Percentiles rank a stretch among this genome's conserved stretches.
Conservation (phyloP, 2,888 invertebrate species). For the Cataglyphis cursor region DNA sequence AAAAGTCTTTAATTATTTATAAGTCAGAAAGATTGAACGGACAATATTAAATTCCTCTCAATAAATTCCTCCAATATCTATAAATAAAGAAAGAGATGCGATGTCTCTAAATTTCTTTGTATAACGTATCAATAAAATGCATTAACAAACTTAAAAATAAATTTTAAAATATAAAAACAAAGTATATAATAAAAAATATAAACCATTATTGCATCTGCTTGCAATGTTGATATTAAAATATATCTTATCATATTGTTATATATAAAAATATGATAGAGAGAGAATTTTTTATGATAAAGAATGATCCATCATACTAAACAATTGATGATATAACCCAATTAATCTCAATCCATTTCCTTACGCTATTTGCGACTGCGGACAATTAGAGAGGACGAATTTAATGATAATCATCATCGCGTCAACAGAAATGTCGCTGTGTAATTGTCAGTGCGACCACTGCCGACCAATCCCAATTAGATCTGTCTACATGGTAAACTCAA, state of each 20-base stretch:
- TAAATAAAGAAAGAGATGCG: neutral
- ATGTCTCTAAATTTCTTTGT: neutral
- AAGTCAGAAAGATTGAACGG: neutral
- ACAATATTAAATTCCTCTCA: neutral
- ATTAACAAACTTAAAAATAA: neutral
- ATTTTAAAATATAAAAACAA: neutral
- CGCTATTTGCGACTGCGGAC: slow-evolving; percentile 16
- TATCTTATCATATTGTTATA: neutral
- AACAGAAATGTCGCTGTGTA: slow-evolving; percentile 48
- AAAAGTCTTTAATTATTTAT: slow-evolving; percentile 1
- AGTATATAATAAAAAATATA: slow-evolving; percentile 9
- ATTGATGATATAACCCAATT: slow-evolving; percentile 1
- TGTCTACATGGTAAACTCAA: slow-evolving; percentile 37
- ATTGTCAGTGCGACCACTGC: slow-evolving; percentile 46
- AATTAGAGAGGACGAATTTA: slow-evolving; percentile 48
- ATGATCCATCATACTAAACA: neutral
- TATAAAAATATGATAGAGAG: neutral
- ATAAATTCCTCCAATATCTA: neutral
- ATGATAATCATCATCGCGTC: slow-evolving; percentile 45
- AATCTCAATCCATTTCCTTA: slow-evolving; percentile 22
- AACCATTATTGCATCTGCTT: neutral
- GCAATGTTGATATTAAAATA: neutral
- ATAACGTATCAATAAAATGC: neutral
- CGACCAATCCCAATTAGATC: slow-evolving; percentile 48
- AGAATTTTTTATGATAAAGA: neutral